Percentiles rank a stretch among this genome's conserved stretches.
Conservation (phyloP, 2,888 invertebrate genomes). For the Carterocephalus palaemon region DNA sequence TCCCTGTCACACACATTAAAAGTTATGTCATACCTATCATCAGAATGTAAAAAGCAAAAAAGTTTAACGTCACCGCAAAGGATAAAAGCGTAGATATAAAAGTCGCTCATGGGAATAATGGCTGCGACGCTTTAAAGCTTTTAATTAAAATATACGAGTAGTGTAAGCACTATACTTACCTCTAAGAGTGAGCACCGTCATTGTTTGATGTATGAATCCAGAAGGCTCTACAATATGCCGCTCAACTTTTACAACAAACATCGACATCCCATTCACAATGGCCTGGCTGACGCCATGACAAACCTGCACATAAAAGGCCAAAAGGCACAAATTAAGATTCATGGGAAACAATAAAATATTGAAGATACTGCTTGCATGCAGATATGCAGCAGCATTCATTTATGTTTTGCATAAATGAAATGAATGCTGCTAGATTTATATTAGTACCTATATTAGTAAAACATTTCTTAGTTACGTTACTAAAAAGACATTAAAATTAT, state of each 20-base stretch:
- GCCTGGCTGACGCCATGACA: slow-evolving; percentile 74
- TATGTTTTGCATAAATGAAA: too few species aligned
- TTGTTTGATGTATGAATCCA: slow-evolving; percentile 71
- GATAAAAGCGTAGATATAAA: slow-evolving; percentile 15
- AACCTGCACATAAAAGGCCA: slow-evolving; percentile 48
- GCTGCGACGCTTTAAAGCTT: slow-evolving; percentile 6
- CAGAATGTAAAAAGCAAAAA: too few species aligned
- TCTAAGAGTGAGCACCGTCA: slow-evolving; percentile 75
- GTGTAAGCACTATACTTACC: slow-evolving; percentile 49
- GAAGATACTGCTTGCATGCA: too few species aligned
- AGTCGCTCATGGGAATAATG: slow-evolving; percentile 7
- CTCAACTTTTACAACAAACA: slow-evolving; percentile 79
- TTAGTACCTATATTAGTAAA: too few species aligned
- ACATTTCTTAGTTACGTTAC: too few species aligned
- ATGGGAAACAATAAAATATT: too few species aligned
- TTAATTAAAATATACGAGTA: slow-evolving; percentile 18
- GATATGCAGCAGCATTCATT: background rate
- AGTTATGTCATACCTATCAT: too few species aligned
- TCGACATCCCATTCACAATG: slow-evolving; percentile 67
- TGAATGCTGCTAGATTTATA: too few species aligned
- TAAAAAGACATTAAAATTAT: too few species aligned
- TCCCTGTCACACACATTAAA: too few species aligned
- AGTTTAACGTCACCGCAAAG: slow-evolving; percentile 7
- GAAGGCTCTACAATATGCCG: slow-evolving; percentile 78
- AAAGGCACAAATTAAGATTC: slow-evolving; percentile 14